Conservation (phyloP, 1,140 invertebrate species). For the Papilio dardanus region DNA sequence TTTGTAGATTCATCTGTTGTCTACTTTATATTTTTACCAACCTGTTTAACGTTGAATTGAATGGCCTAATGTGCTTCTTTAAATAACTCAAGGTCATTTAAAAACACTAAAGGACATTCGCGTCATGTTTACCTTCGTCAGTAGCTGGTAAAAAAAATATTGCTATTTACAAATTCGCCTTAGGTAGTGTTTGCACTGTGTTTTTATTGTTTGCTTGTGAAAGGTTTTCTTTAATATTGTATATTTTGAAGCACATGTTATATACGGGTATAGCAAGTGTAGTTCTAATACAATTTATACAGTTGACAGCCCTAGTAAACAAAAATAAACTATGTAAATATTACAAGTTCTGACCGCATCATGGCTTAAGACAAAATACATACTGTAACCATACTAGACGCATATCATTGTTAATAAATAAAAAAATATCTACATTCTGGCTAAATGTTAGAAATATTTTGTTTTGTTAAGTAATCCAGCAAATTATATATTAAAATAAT, state of each 20-base stretch:
- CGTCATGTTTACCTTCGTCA: constrained; percentile 17
- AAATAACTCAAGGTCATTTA: constrained; percentile 7
- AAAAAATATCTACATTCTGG: too few relatives aligned
- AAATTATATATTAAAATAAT: too few relatives aligned
- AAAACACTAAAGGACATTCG: constrained; percentile 5
- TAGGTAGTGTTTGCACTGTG: background rate
- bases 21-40: background rate
- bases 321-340: background rate
- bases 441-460: too few relatives aligned
- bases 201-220: background rate
- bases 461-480: too few relatives aligned
- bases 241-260: background rate
- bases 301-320: constrained; percentile 2
- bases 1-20: background rate
- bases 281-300: background rate
- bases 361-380: background rate
- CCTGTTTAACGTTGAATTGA: constrained; percentile 10
- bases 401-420: too few relatives aligned
- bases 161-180: background rate
- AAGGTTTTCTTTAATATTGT: background rate
- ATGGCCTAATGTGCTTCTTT: constrained; percentile 22
- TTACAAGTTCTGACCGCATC: background rate
- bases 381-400: too few relatives aligned
- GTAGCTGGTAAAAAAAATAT: background rate
- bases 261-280: background rate